phyloP scores from a whole-genome alignment of 2,113 vertebrate genomes.

The Drymodes brunneopygia region DNA sequence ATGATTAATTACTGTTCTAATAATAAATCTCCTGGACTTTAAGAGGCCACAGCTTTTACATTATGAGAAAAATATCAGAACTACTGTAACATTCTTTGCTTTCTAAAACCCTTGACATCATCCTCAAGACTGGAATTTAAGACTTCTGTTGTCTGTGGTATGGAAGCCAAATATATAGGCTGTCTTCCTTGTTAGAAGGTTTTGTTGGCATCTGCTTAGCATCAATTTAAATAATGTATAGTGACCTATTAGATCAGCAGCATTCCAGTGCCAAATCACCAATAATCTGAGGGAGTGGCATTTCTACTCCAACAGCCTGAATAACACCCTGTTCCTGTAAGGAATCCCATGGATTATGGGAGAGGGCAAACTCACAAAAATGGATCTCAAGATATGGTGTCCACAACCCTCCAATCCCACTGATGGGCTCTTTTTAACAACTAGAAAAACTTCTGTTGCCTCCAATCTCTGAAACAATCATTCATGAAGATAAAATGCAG shows the following conservation, averaged over 20 bases:
- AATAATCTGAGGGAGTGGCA: not conserved
- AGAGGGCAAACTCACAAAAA: not conserved
- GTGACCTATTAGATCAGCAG: not conserved
- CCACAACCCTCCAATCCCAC: fast-evolving
- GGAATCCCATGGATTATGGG: not conserved
- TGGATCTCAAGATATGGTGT: not conserved
- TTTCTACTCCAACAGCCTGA: not conserved
- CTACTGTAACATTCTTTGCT: not conserved
- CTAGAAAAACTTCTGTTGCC: not conserved
- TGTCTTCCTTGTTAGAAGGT: not conserved
- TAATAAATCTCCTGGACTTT: not conserved
- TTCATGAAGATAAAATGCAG: not conserved
- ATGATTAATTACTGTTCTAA: not conserved
- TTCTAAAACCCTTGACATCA: not conserved
- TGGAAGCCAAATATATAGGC: fast-evolving
- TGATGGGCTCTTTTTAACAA: fast-evolving
- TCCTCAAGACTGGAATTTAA: not conserved
- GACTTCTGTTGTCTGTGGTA: not conserved
- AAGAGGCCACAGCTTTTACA: not conserved
- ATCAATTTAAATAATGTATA: not conserved
- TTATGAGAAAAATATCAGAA: not conserved
- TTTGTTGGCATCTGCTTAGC: not conserved
- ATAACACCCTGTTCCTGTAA: not conserved
- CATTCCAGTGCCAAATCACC: not conserved
- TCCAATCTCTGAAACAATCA: not conserved